Evolutionary conservation across 2,888 invertebrate genomes (phyloP).

Genomic region (Rhagophthalmus giganteus): DNA sequence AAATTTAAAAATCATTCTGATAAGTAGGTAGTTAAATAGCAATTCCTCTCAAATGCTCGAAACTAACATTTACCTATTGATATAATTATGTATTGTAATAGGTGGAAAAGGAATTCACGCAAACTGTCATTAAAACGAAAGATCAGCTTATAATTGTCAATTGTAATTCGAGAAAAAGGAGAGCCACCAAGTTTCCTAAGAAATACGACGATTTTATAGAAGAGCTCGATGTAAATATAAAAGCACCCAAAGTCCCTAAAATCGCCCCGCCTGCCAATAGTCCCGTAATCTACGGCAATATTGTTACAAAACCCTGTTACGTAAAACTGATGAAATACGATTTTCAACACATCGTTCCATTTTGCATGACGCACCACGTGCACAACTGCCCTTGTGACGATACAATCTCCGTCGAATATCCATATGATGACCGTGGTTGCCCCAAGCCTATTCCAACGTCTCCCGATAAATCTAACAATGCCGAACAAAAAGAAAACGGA

Average conservation of each 20-base stretch:
- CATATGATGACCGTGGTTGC: too few relatives aligned
- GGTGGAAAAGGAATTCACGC: slow-evolving; percentile 72
- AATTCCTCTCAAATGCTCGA: too few relatives aligned
- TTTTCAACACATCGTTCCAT: slow-evolving; percentile 60
- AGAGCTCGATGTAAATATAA: slow-evolving; percentile 31
- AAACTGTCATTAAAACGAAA: slow-evolving; percentile 68
- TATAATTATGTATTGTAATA: too few relatives aligned
- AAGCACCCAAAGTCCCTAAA: slow-evolving; percentile 1
- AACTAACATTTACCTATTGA: too few relatives aligned
- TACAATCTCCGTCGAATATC: too few relatives aligned
- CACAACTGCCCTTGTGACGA: slow-evolving; percentile 72
- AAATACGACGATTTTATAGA: slow-evolving; percentile 63
- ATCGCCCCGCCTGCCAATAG: neutral
- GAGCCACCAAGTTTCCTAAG: slow-evolving; percentile 64
- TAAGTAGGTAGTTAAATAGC: too few relatives aligned
- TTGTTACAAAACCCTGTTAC: slow-evolving; percentile 23
- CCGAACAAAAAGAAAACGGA: too few relatives aligned
- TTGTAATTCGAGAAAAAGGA: slow-evolving; percentile 57
- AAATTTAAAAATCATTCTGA: too few relatives aligned
- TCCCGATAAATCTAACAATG: too few relatives aligned
- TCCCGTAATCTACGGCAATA: neutral
- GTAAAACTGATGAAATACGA: slow-evolving; percentile 35
- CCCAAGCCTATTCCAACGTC: too few relatives aligned
- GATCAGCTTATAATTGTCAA: slow-evolving; percentile 66
- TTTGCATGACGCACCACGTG: slow-evolving; percentile 68